Evolutionary conservation across 1,140 invertebrate genomes (phyloP).

Genomic region (Pinna nobilis): DNA sequence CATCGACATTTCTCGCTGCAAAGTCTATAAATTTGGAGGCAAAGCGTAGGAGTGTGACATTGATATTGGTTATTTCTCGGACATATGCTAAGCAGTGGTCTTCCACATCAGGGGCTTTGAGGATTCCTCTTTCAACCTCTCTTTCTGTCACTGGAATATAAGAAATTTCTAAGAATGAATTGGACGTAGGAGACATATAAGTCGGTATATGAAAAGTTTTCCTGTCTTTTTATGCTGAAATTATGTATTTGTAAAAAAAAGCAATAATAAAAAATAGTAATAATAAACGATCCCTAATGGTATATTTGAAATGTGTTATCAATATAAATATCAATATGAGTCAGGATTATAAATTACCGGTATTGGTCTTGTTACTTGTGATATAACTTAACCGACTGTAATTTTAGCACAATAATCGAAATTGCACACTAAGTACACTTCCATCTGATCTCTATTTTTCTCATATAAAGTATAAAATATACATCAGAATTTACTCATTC

Average conservation of each 20-base stretch:
- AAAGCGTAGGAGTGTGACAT: slow-evolving; percentile 78
- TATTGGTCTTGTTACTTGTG: too few relatives aligned
- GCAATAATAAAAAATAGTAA: too few relatives aligned
- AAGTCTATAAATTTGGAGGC: slow-evolving; percentile 97
- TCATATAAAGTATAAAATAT: too few relatives aligned
- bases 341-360: too few relatives aligned
- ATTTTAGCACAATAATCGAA: too few relatives aligned
- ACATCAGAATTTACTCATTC: too few relatives aligned
- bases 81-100: slow-evolving; percentile 97
- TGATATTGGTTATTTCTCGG: slow-evolving; percentile 98
- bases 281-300: background rate
- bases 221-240: background rate
- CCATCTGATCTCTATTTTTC: too few relatives aligned
- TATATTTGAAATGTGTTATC: background rate
- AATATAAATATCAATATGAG: background rate
- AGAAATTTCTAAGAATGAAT: slow-evolving; percentile 2
- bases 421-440: too few relatives aligned
- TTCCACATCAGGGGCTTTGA: slow-evolving; percentile 95
- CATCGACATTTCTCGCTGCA: slow-evolving; percentile 91
- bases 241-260: background rate
- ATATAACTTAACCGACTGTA: too few relatives aligned
- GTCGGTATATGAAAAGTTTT: background rate
- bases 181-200: background rate
- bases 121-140: slow-evolving; percentile 95
- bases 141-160: slow-evolving; percentile 91